Evolutionary conservation across 1,140 invertebrate genomes (phyloP).

Genomic region (Pinna nobilis): DNA sequence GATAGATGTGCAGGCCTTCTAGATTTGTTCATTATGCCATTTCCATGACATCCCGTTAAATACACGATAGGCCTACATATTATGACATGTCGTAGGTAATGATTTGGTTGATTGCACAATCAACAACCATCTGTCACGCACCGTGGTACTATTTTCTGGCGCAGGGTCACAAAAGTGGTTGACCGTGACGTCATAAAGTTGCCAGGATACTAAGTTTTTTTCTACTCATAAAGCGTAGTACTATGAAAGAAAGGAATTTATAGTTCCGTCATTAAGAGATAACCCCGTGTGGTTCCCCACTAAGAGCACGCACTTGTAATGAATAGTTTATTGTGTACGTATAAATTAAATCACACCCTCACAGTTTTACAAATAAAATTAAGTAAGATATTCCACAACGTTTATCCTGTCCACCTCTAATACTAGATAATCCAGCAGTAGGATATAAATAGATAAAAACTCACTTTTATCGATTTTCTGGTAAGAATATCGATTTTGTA

Average conservation of each 20-base stretch:
- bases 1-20: too few relatives aligned
- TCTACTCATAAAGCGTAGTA: constrained; percentile 48
- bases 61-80: too few relatives aligned
- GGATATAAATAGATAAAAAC: neutral
- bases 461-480: too few relatives aligned
- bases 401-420: constrained; percentile 4
- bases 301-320: too few relatives aligned
- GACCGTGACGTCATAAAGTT: constrained; percentile 55
- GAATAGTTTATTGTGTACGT: too few relatives aligned
- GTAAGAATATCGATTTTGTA: too few relatives aligned
- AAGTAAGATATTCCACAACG: constrained; percentile 3
- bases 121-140: constrained; percentile 45
- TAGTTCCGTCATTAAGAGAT: constrained; percentile 34
- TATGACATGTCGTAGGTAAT: too few relatives aligned
- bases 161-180: constrained; percentile 54
- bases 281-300: too few relatives aligned
- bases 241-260: constrained; percentile 48
- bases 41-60: too few relatives aligned
- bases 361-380: neutral
- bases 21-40: too few relatives aligned
- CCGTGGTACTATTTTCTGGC: constrained; percentile 61
- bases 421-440: neutral
- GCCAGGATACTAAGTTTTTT: constrained; percentile 57
- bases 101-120: constrained; percentile 20
- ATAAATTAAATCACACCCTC: constrained; percentile 5